Evolutionary conservation across 2,797 vertebrate species (phyloP).

Genomic region (Premnoplex brunnescens): DNA sequence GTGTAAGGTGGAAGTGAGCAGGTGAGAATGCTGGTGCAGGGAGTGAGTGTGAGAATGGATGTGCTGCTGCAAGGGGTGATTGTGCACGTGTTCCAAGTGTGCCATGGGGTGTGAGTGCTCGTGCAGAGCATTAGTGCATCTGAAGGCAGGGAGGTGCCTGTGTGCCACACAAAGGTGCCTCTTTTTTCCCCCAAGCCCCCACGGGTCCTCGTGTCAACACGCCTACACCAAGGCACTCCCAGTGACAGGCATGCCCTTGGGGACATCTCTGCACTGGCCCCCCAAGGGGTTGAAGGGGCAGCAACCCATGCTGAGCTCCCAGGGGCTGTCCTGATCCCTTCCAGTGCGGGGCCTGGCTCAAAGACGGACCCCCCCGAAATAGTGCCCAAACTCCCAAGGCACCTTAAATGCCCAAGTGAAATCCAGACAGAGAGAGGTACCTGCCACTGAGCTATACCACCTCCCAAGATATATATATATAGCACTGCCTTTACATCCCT

Average conservation of each 20-base stretch:
- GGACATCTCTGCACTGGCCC: neutral
- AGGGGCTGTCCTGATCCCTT: too few species aligned
- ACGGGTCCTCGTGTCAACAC: neutral
- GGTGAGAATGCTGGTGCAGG: neutral
- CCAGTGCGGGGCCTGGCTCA: neutral
- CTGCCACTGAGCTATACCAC: neutral
- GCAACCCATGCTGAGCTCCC: rapidly evolving
- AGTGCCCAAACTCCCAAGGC: neutral
- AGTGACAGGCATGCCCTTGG: rapidly evolving
- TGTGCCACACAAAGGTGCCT: neutral
- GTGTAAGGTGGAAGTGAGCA: neutral
- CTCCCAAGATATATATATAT: neutral
- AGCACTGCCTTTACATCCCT: neutral
- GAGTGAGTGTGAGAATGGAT: too few species aligned
- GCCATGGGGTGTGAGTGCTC: rapidly evolving
- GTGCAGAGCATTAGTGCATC: neutral
- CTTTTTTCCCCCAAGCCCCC: too few species aligned
- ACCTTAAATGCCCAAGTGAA: neutral
- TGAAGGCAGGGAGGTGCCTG: rapidly evolving
- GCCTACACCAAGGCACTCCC: too few species aligned
- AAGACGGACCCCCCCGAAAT: neutral
- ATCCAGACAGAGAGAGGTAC: neutral
- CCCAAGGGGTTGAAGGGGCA: neutral
- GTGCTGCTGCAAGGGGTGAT: neutral
- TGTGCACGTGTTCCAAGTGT: rapidly evolving